A percentile compares a stretch with the other conserved stretches of the same genome.
Evolutionary conservation across 92 coral and sea anemone species (phyloP).

Genomic region (Palythoa heliodiscus): DNA sequence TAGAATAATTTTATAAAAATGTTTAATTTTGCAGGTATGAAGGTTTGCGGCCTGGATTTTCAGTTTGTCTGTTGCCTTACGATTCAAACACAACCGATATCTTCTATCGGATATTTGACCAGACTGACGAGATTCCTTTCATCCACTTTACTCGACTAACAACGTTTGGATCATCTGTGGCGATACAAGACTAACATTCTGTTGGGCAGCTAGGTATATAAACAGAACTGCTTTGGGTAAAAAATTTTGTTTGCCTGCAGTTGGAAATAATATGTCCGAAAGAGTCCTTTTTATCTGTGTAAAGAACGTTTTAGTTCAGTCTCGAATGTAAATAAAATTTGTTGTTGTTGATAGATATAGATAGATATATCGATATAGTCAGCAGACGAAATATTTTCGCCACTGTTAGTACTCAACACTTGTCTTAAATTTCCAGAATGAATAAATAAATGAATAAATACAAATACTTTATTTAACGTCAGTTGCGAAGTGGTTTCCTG

Average conservation of each 20-base stretch:
- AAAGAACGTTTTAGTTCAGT: too few species aligned
- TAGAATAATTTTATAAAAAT: too few species aligned
- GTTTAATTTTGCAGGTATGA: conserved; percentile 19
- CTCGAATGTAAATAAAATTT: too few species aligned
- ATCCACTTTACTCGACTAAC: conserved; percentile 28
- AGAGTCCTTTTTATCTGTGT: background rate
- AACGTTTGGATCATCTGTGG: conserved; percentile 31
- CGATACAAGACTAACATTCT: background rate
- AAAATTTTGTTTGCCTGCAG: background rate
- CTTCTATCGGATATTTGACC: conserved; percentile 13
- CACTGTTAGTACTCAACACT: too few species aligned
- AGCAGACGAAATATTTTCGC: too few species aligned
- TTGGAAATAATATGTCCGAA: background rate
- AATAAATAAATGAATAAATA: too few species aligned
- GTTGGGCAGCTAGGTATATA: too few species aligned
- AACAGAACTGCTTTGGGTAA: background rate
- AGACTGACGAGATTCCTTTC: conserved; percentile 20
- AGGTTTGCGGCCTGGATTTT: conserved; percentile 25
- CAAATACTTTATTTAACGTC: too few species aligned
- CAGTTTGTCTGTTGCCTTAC: conserved; percentile 29
- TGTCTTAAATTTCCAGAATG: too few species aligned
- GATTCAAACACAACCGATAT: conserved; percentile 17
- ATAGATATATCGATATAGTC: too few species aligned
- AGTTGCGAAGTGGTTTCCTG: too few species aligned
- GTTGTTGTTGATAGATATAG: too few species aligned